These are phyloP conservation scores for Pseudopodoces humilis DNA, from an alignment of 2,113 vertebrate genomes.

Conservation along the genomic window DNA sequence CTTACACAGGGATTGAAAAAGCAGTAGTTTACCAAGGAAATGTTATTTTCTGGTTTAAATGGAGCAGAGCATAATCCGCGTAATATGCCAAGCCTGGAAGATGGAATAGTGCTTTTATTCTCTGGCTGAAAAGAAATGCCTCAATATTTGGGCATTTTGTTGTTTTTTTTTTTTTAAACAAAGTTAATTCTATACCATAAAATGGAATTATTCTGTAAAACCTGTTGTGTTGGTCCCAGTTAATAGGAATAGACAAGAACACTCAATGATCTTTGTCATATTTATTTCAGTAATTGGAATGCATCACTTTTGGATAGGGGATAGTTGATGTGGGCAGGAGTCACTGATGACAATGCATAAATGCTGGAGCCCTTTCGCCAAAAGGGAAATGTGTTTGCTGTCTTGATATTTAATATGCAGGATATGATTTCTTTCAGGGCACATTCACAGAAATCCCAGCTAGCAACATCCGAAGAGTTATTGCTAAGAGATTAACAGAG, in stretches of 20 bases:
- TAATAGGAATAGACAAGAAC: neutral
- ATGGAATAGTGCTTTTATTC: neutral
- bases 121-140: neutral
- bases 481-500: slow-evolving; percentile 91
- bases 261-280: neutral
- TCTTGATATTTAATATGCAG: neutral
- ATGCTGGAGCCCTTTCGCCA: neutral
- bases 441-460: slow-evolving; percentile 92
- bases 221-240: neutral
- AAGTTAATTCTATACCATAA: neutral
- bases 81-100: neutral
- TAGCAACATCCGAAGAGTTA: slow-evolving; percentile 89
- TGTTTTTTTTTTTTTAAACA: neutral
- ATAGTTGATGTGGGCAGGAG: neutral
- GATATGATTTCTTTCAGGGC: slow-evolving; percentile 75
- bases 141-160: neutral
- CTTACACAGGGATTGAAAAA: neutral
- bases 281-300: neutral
- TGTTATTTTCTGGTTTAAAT: neutral
- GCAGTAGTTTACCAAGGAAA: neutral
- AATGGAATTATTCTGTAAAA: neutral
- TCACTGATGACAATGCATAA: neutral
- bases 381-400: neutral
- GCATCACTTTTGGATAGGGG: neutral
- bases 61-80: neutral